These are phyloP conservation scores for Ctena decussata DNA, from an alignment of 2,888 invertebrate genomes.

Conservation along the genomic window DNA sequence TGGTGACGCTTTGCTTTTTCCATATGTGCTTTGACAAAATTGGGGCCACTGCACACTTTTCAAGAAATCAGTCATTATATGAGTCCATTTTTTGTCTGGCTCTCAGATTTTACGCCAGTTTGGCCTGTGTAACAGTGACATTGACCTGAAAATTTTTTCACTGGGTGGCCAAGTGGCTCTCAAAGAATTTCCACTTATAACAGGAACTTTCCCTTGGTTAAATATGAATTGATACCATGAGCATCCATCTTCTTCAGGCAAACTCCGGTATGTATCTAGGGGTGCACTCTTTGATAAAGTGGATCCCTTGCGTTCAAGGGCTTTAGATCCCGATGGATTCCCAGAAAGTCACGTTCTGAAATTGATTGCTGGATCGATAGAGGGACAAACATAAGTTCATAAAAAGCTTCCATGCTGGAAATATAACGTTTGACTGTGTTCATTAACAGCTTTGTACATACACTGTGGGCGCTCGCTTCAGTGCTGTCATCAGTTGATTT, in stretches of 20 bases:
- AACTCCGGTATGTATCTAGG: slow-evolving; percentile 42
- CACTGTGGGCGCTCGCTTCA: slow-evolving; percentile 1
- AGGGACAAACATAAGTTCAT: slow-evolving; percentile 47
- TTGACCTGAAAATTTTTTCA: slow-evolving; percentile 48
- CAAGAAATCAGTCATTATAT: slow-evolving; percentile 46
- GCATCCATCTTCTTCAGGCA: background rate
- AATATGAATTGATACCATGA: slow-evolving; percentile 29
- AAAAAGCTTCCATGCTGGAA: slow-evolving; percentile 56
- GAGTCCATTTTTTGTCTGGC: slow-evolving; percentile 41
- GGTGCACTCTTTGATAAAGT: slow-evolving; percentile 40
- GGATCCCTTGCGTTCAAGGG: slow-evolving; percentile 21
- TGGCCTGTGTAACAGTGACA: slow-evolving; percentile 61
- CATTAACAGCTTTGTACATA: slow-evolving; percentile 56
- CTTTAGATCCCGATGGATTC: slow-evolving; percentile 38
- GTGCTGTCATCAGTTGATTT: slow-evolving; percentile 1
- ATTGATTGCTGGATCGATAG: slow-evolving; percentile 47
- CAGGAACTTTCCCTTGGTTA: slow-evolving; percentile 10
- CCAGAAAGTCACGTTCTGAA: slow-evolving; percentile 51
- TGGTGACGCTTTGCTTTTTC: slow-evolving; percentile 28
- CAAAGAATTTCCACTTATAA: background rate
- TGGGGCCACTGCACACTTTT: slow-evolving; percentile 33
- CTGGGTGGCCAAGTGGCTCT: slow-evolving; percentile 53
- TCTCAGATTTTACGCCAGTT: slow-evolving; percentile 60
- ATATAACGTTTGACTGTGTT: slow-evolving; percentile 55
- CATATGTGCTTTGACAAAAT: slow-evolving; percentile 61